A percentile compares a stretch with the other conserved stretches of the same genome.
Evolutionary conservation across 1,140 invertebrate genomes (phyloP).

Genomic region (Fopius arisanus): DNA sequence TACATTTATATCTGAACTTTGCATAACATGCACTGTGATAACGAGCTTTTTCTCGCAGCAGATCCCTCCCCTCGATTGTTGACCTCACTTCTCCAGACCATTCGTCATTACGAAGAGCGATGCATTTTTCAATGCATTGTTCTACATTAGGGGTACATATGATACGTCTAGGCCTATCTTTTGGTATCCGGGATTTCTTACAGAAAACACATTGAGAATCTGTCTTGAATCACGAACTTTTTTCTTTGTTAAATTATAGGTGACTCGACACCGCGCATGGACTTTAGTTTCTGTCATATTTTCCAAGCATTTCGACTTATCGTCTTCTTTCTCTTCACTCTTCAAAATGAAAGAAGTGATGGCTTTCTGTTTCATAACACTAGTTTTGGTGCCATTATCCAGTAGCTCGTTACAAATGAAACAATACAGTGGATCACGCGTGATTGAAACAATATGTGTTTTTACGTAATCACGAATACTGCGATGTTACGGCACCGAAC

Average conservation of each 20-base stretch:
- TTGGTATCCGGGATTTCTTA: neutral
- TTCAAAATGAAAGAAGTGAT: neutral
- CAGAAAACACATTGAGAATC: neutral
- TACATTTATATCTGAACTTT: neutral
- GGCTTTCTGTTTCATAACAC: neutral
- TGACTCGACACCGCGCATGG: neutral
- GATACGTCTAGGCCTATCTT: neutral
- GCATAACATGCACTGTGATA: neutral
- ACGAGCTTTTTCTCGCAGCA: neutral
- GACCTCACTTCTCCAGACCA: neutral
- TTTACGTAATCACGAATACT: too few relatives aligned
- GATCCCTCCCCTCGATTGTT: neutral
- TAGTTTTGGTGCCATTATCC: neutral
- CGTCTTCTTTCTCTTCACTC: neutral
- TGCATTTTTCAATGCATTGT: neutral
- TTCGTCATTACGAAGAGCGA: neutral
- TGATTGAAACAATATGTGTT: neutral
- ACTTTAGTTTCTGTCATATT: neutral
- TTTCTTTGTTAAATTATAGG: neutral
- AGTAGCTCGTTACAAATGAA: neutral
- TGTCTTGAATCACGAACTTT: too few relatives aligned
- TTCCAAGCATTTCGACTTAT: neutral
- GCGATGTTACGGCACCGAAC: too few relatives aligned
- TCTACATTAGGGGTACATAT: neutral
- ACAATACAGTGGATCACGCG: slow-evolving; percentile 1